Conservation (phyloP, 1,140 invertebrate species). For the Streblospio benedicti region DNA sequence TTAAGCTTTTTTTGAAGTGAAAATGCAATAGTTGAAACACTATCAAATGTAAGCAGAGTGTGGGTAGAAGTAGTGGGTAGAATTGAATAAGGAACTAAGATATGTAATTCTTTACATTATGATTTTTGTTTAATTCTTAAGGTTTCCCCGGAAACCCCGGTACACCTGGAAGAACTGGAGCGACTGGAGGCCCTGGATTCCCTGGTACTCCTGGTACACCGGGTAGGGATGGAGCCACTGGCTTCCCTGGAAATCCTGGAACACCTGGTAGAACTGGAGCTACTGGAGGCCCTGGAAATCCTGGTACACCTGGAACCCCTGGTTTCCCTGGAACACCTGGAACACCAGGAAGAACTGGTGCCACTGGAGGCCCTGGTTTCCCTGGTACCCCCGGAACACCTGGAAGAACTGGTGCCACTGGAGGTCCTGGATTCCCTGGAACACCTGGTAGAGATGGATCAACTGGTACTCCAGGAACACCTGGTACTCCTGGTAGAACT, state of each 20-base stretch:
- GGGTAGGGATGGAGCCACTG: neutral
- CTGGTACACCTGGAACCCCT: slow-evolving; percentile 3
- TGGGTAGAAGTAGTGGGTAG: too few relatives aligned
- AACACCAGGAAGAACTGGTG: too few relatives aligned
- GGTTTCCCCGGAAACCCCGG: neutral
- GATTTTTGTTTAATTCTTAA: too few relatives aligned
- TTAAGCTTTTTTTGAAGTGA: too few relatives aligned
- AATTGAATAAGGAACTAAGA: too few relatives aligned
- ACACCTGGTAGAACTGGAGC: slow-evolving; percentile 7
- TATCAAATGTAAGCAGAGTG: too few relatives aligned
- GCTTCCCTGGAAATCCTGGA: slow-evolving; percentile 8
- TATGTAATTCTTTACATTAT: too few relatives aligned
- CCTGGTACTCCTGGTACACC: neutral
- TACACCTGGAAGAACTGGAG: neutral
- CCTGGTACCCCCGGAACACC: too few relatives aligned
- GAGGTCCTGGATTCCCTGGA: too few relatives aligned
- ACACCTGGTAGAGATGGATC: neutral
- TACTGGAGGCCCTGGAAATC: slow-evolving; percentile 8
- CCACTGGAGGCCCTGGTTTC: too few relatives aligned
- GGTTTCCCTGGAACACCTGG: slow-evolving; percentile 3
- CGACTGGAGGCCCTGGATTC: neutral
- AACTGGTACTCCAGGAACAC: neutral
- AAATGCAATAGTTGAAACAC: too few relatives aligned
- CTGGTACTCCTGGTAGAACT: neutral
- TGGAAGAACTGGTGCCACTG: too few relatives aligned